Percentiles rank a stretch among this genome's conserved stretches.
Conservation (phyloP, 1,140 invertebrate species). For the Polypedilum pembai region DNA sequence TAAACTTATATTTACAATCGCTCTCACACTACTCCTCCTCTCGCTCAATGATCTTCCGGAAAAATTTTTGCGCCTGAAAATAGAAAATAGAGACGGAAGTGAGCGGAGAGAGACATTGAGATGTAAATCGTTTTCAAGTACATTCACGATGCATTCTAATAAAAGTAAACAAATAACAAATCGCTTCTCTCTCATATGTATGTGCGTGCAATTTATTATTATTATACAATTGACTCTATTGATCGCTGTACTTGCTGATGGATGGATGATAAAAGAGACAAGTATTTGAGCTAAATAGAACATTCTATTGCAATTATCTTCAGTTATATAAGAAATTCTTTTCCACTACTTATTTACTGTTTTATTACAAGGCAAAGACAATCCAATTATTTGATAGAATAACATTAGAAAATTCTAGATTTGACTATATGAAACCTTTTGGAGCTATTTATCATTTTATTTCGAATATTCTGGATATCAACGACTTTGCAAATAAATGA, state of each 20-base stretch:
- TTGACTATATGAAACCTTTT: background rate
- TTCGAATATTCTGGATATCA: no score
- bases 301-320: constrained; percentile 13
- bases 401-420: background rate
- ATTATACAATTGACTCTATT: background rate
- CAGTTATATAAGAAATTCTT: constrained; percentile 11
- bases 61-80: constrained; percentile 15
- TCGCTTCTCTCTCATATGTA: background rate
- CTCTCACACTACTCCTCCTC: background rate
- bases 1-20: background rate
- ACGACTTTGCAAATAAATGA: no score
- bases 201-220: background rate
- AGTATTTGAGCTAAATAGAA: background rate
- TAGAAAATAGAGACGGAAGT: background rate
- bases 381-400: background rate
- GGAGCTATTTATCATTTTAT: no score
- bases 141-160: background rate
- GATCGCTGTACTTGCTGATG: background rate
- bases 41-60: background rate
- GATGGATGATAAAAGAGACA: background rate
- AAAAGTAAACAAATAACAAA: background rate
- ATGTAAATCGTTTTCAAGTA: constrained; percentile 18
- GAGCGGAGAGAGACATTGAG: background rate
- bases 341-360: background rate
- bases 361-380: background rate